phyloP scores from a whole-genome alignment of 2,113 vertebrate species.

The Cyanistes caeruleus region DNA sequence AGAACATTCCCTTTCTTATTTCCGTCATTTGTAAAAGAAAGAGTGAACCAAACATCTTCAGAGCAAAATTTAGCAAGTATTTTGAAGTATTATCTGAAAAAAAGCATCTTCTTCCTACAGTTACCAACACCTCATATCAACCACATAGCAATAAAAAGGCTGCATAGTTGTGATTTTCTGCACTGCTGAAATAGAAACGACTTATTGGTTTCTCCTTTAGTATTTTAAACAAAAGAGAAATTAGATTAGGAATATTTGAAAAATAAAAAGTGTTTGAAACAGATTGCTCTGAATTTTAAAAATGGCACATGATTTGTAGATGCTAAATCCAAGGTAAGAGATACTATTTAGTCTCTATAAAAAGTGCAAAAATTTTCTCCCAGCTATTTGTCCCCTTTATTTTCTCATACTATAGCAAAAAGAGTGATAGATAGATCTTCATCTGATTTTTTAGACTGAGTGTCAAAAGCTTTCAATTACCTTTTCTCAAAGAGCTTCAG shows the following conservation, averaged over 20 bases:
- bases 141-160: background rate
- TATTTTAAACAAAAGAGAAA: background rate
- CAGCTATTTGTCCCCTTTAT: background rate
- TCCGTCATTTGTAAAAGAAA: background rate
- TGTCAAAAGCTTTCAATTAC: background rate
- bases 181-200: background rate
- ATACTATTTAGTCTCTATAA: background rate
- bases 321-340: background rate
- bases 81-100: background rate
- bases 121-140: background rate
- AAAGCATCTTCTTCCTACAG: rapidly evolving
- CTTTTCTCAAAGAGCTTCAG: background rate
- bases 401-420: background rate
- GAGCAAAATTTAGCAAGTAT: background rate
- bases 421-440: background rate
- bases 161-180: background rate
- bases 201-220: background rate
- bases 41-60: background rate
- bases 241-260: background rate
- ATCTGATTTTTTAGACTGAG: background rate
- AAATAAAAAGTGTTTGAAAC: background rate
- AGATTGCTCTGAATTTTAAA: background rate
- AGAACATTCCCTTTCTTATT: background rate
- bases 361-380: background rate
- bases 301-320: background rate